Base-by-base conservation (phyloP, 1,140 invertebrate species). In the Ephestia elutella region DNA sequence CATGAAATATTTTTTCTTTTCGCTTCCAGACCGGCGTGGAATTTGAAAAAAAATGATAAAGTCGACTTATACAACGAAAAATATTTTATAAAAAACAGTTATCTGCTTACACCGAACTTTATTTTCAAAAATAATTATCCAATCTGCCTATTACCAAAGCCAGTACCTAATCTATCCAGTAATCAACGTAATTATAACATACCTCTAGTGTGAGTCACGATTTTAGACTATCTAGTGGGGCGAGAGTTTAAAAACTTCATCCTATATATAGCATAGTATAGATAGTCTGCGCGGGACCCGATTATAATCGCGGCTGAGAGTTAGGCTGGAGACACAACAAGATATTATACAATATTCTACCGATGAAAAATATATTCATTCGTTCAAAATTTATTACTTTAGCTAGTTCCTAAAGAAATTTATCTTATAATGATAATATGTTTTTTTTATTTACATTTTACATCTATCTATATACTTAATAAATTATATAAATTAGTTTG, bases 181-280 rank as follows among this genome's bases (percentile, higher is more conserved):
- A 44, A 44, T 44, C 38, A 44, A 10, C 68, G 78, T 84, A 87
- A 87, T 87, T 87, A 87, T 87, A 87, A 87, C 78, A 78, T 82
- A 73, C 65, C 71, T 60, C 71, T 78, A 78, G 80, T 75, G 79
- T 79, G 77, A 83, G 84, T 87, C 84, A 86, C 84, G 84, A 85
- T 77, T n/a, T 82, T 75, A 56, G 73, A 71, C 76, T 83, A 83
- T 86, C 83, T 79, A 66, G 63, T 62, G 70, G 62, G 69, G 65
- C 65, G 68, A 74, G 78, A 79, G 71, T 75, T 75, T 79, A 74
- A 82, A 44, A 84, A 82, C 78, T 66, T 73, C 50, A 21, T 38
- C 58, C 51, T 63, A 50, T 70, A 53, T 28, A 59, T 67, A 58
- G 8, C 68, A 68, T 68, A 71, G 63, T 75, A 66, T 71, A 78